Conservation (phyloP, 2,113 vertebrate species). For the Prionailurus bengalensis region DNA sequence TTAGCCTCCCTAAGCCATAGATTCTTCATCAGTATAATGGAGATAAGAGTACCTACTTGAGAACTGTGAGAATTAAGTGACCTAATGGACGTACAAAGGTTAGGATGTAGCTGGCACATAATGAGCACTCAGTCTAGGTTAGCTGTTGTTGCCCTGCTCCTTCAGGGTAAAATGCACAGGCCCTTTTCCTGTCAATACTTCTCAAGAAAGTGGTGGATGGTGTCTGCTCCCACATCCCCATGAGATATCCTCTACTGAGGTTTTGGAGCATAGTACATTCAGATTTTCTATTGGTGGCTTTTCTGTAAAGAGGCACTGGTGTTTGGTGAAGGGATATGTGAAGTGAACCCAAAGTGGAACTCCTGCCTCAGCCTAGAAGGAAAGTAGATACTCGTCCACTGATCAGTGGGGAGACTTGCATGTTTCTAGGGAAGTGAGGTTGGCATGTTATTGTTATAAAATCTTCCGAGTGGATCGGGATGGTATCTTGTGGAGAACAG, state of each 20-base stretch:
- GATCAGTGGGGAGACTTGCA: neutral
- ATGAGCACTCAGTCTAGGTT: neutral
- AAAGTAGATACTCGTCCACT: neutral
- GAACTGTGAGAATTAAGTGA: neutral
- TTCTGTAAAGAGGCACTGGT: neutral
- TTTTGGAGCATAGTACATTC: neutral
- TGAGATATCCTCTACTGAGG: neutral
- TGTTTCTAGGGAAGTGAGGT: neutral
- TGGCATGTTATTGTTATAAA: neutral
- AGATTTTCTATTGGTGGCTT: neutral
- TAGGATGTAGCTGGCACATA: accelerated
- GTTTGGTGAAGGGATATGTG: neutral
- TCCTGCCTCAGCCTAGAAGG: neutral
- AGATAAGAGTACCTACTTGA: neutral
- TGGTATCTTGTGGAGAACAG: neutral
- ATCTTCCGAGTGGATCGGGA: neutral
- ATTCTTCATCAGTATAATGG: neutral
- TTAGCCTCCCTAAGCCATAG: neutral
- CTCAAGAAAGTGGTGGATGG: neutral
- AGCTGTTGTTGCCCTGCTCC: neutral
- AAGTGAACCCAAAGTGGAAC: neutral
- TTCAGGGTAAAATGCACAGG: neutral
- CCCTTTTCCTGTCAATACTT: neutral
- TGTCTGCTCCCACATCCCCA: neutral
- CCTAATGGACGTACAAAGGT: neutral